These are phyloP conservation scores for Pollenia griseotomentosa DNA, from an alignment of 2,888 invertebrate genomes.

Conservation along the genomic window DNA sequence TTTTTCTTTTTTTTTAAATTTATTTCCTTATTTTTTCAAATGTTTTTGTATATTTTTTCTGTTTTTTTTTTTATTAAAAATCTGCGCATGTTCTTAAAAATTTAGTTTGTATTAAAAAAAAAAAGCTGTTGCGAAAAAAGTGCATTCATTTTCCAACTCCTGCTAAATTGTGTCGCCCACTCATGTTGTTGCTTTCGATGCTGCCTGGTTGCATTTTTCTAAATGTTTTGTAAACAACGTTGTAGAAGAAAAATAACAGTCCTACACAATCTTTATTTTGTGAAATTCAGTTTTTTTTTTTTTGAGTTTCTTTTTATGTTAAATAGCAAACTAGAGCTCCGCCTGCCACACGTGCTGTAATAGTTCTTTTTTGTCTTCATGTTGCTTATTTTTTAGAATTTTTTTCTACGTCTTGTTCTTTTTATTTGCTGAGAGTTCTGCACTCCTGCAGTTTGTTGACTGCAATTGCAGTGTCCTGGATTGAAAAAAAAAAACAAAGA, in stretches of 20 bases:
- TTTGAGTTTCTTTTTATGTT: background rate
- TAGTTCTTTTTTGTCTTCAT: slow-evolving; percentile 45
- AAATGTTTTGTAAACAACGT: slow-evolving; percentile 71
- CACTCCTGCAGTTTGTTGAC: slow-evolving; percentile 42
- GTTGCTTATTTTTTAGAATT: slow-evolving; percentile 11
- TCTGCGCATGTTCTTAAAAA: slow-evolving; percentile 71
- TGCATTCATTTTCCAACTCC: slow-evolving; percentile 60
- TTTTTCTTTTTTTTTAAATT: slow-evolving; percentile 63
- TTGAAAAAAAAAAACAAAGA: background rate
- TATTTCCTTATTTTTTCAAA: slow-evolving; percentile 79
- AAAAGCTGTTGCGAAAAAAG: slow-evolving; percentile 26
- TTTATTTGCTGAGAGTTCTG: slow-evolving; percentile 53
- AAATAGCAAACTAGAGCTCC: slow-evolving; percentile 69
- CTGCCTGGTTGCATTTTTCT: slow-evolving; percentile 65
- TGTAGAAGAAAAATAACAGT: slow-evolving; percentile 2
- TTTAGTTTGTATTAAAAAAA: slow-evolving; percentile 52
- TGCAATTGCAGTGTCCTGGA: slow-evolving; percentile 44
- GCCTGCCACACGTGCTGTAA: slow-evolving; percentile 71
- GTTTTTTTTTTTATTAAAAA: slow-evolving; percentile 58
- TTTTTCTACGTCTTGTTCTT: slow-evolving; percentile 27
- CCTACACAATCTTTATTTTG: slow-evolving; percentile 43
- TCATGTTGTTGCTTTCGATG: slow-evolving; percentile 38
- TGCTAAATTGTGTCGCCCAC: slow-evolving; percentile 56
- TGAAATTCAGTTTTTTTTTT: slow-evolving; percentile 14
- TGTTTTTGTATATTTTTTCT: slow-evolving; percentile 8